Percentiles rank a stretch among this genome's conserved stretches.
Evolutionary conservation across 2,888 invertebrate genomes (phyloP).

Genomic region (Zhengitettix transpicula): DNA sequence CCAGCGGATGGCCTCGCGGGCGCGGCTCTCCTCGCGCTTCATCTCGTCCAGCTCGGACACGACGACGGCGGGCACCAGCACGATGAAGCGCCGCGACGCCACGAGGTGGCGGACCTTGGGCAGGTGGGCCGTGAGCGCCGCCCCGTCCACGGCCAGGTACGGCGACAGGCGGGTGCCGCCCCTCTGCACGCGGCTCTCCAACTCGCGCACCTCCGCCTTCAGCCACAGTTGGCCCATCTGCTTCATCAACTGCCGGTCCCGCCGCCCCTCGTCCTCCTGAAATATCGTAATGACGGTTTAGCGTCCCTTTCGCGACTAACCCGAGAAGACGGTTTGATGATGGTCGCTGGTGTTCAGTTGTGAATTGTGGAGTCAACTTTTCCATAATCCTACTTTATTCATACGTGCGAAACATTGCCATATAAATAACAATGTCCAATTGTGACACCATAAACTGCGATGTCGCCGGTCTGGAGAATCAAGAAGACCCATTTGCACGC

Average conservation of each 20-base stretch:
- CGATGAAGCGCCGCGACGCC: conserved; percentile 66
- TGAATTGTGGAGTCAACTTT: too few relatives aligned
- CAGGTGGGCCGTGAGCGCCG: conserved; percentile 59
- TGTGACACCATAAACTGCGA: too few relatives aligned
- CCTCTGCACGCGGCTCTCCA: conserved; percentile 49
- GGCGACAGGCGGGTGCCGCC: conserved; percentile 46
- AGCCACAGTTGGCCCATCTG: conserved; percentile 84
- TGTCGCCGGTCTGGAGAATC: too few relatives aligned
- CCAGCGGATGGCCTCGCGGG: conserved; percentile 87
- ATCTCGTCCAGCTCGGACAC: conserved; percentile 75
- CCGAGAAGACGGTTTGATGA: too few relatives aligned
- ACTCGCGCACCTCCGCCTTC: conserved; percentile 68
- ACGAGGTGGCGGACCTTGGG: conserved; percentile 66
- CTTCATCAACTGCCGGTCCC: conserved; percentile 44
- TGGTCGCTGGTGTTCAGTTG: too few relatives aligned
- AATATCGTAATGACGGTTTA: background rate
- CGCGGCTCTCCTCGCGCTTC: conserved; percentile 68
- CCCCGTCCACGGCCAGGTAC: conserved; percentile 74
- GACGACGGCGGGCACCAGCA: conserved; percentile 75
- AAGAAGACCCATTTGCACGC: too few relatives aligned
- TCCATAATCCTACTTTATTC: too few relatives aligned
- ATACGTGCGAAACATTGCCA: too few relatives aligned
- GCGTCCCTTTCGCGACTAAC: too few relatives aligned
- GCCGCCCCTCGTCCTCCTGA: background rate
- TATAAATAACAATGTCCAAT: too few relatives aligned